Percentiles rank a stretch among this genome's conserved stretches.
Evolutionary conservation across 2,113 vertebrate species (phyloP).

Genomic region (Sebastes fasciatus): DNA sequence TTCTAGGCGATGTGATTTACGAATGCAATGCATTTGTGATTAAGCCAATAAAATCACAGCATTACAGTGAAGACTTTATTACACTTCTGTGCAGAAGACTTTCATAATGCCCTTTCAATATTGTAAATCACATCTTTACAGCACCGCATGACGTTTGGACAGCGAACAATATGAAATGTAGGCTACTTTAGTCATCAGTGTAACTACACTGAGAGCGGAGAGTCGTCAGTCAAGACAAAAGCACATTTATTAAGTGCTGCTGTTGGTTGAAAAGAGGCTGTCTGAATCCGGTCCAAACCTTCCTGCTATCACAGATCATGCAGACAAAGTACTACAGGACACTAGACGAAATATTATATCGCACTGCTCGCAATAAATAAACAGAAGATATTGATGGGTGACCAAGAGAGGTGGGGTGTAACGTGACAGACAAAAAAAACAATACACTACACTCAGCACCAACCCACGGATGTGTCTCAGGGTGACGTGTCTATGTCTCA

Average conservation of each 20-base stretch:
- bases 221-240: neutral
- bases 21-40: neutral
- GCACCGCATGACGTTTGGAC: neutral
- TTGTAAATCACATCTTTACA: neutral
- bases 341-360: neutral
- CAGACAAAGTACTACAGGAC: conserved; percentile 6
- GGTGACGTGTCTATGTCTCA: too few relatives aligned
- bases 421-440: too few relatives aligned
- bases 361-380: neutral
- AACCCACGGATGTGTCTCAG: too few relatives aligned
- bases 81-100: neutral
- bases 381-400: too few relatives aligned
- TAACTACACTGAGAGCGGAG: neutral
- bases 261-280: neutral
- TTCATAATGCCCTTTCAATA: neutral
- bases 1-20: neutral
- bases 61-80: neutral
- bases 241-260: neutral
- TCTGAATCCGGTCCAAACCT: neutral
- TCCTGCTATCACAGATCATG: neutral
- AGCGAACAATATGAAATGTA: neutral
- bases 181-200: neutral
- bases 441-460: too few relatives aligned
- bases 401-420: too few relatives aligned
- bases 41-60: neutral